phyloP scores from a whole-genome alignment of 2,888 invertebrate species.

The Plutella xylostella region DNA sequence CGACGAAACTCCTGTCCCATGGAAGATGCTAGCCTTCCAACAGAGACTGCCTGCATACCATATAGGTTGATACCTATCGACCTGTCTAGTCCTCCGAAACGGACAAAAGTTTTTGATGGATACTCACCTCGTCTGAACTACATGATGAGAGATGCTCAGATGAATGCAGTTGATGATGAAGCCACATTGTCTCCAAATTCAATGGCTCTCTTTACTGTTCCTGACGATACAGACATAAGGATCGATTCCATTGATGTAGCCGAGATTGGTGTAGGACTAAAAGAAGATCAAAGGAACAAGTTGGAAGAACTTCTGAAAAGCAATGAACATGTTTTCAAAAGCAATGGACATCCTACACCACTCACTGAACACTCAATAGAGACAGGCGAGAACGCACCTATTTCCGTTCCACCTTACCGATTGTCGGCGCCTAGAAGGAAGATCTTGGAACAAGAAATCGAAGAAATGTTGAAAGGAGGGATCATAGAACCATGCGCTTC shows the following conservation, averaged over 20 bases:
- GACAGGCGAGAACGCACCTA: constrained; percentile 16
- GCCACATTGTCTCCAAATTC: background rate
- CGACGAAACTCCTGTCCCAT: too few relatives aligned
- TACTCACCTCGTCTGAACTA: background rate
- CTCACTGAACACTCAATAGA: constrained; percentile 8
- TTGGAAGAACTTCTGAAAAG: background rate
- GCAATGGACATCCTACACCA: background rate
- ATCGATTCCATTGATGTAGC: background rate
- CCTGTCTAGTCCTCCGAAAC: too few relatives aligned
- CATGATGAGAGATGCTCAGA: background rate
- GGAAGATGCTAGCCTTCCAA: too few relatives aligned
- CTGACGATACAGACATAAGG: background rate
- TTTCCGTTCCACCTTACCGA: constrained; percentile 27
- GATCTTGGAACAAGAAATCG: constrained; percentile 20
- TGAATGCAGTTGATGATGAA: constrained; percentile 1
- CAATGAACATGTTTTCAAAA: background rate
- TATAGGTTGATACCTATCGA: too few relatives aligned
- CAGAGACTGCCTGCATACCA: too few relatives aligned
- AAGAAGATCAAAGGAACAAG: background rate
- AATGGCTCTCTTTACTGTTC: background rate
- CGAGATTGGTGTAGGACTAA: too few relatives aligned
- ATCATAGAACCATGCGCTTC: constrained; percentile 31
- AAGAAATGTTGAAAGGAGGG: constrained; percentile 22
- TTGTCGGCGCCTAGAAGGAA: constrained; percentile 21
- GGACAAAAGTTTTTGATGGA: background rate